These are phyloP conservation scores for Crocuta crocuta DNA, from an alignment of 2,113 vertebrate genomes.

Conservation along the genomic window DNA sequence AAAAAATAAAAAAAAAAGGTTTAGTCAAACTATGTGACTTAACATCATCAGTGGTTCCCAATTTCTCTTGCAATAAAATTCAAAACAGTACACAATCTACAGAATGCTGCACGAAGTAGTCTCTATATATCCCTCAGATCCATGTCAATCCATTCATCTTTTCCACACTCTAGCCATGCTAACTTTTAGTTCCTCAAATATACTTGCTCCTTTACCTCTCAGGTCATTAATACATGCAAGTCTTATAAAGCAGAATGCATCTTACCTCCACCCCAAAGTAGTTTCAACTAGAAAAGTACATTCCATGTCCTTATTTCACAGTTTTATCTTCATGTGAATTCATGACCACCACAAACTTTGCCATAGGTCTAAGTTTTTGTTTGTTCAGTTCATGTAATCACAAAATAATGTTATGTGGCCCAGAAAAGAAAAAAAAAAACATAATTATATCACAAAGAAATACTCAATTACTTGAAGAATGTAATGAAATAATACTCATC, in stretches of 20 bases:
- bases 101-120: not conserved
- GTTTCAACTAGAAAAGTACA: not conserved
- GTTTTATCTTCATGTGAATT: slow-evolving; percentile 39
- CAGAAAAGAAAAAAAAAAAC: not conserved
- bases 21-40: not conserved
- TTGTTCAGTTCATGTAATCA: not conserved
- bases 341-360: not conserved
- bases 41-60: not conserved
- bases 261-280: not conserved
- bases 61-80: not conserved
- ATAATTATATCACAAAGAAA: not conserved
- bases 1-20: not conserved
- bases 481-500: not conserved
- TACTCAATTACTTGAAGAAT: not conserved
- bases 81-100: not conserved
- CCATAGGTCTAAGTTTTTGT: not conserved
- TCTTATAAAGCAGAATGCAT: slow-evolving; percentile 6
- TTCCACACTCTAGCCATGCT: not conserved
- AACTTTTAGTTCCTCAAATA: not conserved
- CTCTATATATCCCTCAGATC: not conserved
- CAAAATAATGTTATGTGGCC: slow-evolving; percentile 35
- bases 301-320: not conserved
- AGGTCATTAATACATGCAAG: not conserved
- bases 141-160: not conserved
- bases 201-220: not conserved